Base-by-base conservation (phyloP, 1,140 invertebrate species). In the Lasaia peninsularis region DNA sequence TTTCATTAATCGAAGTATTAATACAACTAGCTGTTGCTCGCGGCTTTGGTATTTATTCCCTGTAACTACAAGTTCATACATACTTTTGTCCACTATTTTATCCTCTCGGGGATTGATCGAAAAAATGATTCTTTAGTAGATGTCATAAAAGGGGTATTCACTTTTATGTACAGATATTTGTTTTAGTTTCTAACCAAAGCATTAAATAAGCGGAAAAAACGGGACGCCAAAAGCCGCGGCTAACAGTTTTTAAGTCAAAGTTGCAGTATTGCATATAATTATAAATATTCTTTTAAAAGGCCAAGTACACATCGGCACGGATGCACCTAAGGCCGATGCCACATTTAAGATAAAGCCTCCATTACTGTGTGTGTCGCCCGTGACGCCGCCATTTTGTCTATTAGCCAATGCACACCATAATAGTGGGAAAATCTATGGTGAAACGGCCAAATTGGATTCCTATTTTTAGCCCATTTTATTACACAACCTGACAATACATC, bases 291-390 rank as follows among this genome's bases (percentile, higher is more conserved):
- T 40, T 44, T 44, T 44, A 44, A 76, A 77, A 83, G 78, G 78
- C 72, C 79, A 83, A 85, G 80, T 80, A 72, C 71, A 66, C 64
- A 63, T 56, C 59, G 16, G 58, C 62, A 55, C 77, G 75, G 80
- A 80, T 82, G 78, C 73, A 56, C 69, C 57, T 80, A 81, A 83
- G 82, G 80, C 77, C 73, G 78, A 81, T 83, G 77, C 75, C 75
- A 78, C 71, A 76, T 71, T 85, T 83, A 80, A 83, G 82, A 86
- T 86, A 83, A 80, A 72, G 52, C 62, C 52, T 14, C 67, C 57
- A 81, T 86, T 83, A 86, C 44, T 53, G 78, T 77, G 82, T 76
- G 69, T 81, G 82, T 86, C 82, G 65, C 68, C 80, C 82, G 78
- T 80, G 60, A 81, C 75, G 79, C 50, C 71, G 72, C 75, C 79